Percentiles rank a stretch among this genome's conserved stretches.
Conservation (phyloP, 2,888 invertebrate genomes). For the Omphaloscelis lunosa region DNA sequence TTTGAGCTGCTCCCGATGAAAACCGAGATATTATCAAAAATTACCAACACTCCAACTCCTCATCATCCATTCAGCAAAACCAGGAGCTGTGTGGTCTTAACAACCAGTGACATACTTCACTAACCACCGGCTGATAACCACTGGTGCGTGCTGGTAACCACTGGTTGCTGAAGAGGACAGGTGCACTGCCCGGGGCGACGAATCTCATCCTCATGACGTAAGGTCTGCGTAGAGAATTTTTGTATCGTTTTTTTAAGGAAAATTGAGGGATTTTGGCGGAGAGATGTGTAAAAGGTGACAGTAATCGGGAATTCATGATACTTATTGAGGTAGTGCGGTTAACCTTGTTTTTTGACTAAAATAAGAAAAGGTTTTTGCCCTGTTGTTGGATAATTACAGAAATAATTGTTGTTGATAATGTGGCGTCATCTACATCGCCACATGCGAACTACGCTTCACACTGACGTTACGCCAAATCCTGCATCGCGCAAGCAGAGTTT, state of each 20-base stretch:
- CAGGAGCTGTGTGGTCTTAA: constrained; percentile 48
- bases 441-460: too few species aligned
- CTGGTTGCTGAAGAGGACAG: constrained; percentile 35
- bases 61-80: neutral
- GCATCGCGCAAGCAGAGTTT: too few species aligned
- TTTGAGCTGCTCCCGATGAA: neutral
- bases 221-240: constrained; percentile 7
- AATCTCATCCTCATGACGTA: constrained; percentile 23
- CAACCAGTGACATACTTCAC: constrained; percentile 12
- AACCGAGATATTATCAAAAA: neutral
- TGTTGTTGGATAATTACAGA: neutral
- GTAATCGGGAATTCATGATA: neutral
- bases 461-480: too few species aligned
- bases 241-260: neutral
- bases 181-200: constrained; percentile 49
- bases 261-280: neutral
- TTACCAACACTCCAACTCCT: neutral
- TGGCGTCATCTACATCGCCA: too few species aligned
- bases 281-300: neutral
- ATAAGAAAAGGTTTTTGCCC: neutral
- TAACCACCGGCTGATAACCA: constrained; percentile 9
- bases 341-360: neutral
- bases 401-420: too few species aligned
- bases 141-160: constrained; percentile 57
- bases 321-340: neutral